phyloP scores from a whole-genome alignment of 1,140 invertebrate species.

The Eupristina koningsbergeri region DNA sequence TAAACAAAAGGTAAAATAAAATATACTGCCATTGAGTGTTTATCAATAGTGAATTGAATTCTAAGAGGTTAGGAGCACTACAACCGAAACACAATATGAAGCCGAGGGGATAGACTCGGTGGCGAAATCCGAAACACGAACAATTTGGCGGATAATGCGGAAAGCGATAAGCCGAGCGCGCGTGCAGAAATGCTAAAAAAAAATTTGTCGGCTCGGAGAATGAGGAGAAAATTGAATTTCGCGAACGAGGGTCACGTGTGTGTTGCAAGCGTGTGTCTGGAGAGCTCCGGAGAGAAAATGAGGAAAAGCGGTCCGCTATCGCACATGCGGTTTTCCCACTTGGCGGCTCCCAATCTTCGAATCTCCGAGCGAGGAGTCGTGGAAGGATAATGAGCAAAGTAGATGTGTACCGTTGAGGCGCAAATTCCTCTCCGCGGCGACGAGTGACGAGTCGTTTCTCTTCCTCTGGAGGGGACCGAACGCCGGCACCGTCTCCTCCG shows the following conservation, averaged over 20 bases:
- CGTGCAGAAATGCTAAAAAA: background rate
- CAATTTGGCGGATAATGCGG: background rate
- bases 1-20: background rate
- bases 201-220: background rate
- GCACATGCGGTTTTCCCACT: no score
- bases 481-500: background rate
- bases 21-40: background rate
- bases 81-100: background rate
- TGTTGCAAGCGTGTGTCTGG: no score
- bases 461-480: no score
- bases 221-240: background rate
- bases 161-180: background rate
- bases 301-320: no score
- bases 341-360: no score
- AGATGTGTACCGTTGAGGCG: background rate
- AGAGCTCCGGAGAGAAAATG: background rate
- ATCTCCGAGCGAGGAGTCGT: conserved; percentile 9
- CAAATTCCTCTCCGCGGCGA: no score
- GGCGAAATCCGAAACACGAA: background rate
- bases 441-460: no score
- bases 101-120: background rate
- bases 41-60: background rate
- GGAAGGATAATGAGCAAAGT: conserved; percentile 40
- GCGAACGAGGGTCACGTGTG: no score
- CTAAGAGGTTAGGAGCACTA: background rate